A percentile compares a stretch with the other conserved stretches of the same genome.
Evolutionary conservation across 2,888 invertebrate genomes (phyloP).

Genomic region (Stenchaetothrips biformis): DNA sequence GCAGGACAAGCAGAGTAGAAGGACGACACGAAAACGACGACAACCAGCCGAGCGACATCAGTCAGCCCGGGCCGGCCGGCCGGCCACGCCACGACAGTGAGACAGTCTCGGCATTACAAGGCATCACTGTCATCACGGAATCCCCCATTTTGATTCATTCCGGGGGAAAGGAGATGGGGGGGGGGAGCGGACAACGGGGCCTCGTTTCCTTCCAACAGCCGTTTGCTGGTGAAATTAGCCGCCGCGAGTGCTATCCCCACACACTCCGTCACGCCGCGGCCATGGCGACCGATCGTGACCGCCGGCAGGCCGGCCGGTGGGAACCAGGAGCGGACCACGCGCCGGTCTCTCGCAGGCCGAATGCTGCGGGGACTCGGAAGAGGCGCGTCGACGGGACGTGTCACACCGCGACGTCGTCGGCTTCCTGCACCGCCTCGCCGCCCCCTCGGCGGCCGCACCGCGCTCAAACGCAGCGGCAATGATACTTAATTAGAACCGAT

Average conservation of each 20-base stretch:
- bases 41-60: background rate
- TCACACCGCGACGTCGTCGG: background rate
- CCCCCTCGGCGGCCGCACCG: background rate
- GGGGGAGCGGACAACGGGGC: background rate
- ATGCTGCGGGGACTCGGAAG: background rate
- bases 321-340: too few relatives aligned
- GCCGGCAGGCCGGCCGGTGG: too few relatives aligned
- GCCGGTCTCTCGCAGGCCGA: too few relatives aligned
- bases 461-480: background rate
- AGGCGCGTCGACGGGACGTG: background rate
- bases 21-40: background rate
- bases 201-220: too few relatives aligned
- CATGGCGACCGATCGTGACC: too few relatives aligned
- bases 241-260: too few relatives aligned
- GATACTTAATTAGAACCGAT: slow-evolving; percentile 21
- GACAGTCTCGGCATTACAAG: background rate
- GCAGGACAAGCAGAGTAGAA: background rate
- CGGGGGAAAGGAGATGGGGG: background rate
- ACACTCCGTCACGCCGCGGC: too few relatives aligned
- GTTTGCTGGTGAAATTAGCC: too few relatives aligned
- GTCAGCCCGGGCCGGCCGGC: background rate
- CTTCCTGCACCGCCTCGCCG: background rate
- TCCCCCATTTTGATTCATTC: slow-evolving; percentile 1
- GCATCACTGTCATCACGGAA: slow-evolving; percentile 6
- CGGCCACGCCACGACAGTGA: background rate